Evolutionary conservation across 1,140 invertebrate species (phyloP).

Genomic region (Bradysia coprophila): DNA sequence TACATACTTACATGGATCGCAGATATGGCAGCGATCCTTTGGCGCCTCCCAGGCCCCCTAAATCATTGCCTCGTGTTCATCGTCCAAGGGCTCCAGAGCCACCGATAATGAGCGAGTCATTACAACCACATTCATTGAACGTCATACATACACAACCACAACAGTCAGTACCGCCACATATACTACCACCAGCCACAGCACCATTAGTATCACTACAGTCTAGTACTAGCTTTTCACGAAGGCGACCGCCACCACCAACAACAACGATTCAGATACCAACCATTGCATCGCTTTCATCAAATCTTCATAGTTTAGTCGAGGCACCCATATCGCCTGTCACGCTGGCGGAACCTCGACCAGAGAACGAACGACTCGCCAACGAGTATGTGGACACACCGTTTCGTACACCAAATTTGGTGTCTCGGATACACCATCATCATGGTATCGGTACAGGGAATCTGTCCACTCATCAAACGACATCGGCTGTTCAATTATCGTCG

Average conservation of each 20-base stretch:
- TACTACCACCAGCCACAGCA: constrained; percentile 17
- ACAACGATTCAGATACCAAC: not conserved
- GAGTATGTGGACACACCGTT: constrained; percentile 74
- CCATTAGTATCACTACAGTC: constrained; percentile 18
- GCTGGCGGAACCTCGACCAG: constrained; percentile 52
- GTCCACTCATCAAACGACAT: not conserved
- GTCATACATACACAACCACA: constrained; percentile 5
- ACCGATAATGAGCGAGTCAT: constrained; percentile 22
- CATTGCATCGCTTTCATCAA: constrained; percentile 5
- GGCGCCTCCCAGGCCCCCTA: constrained; percentile 38
- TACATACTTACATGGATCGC: constrained; percentile 26
- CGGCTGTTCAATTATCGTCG: too few species aligned
- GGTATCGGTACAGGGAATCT: too few species aligned
- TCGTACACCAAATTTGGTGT: constrained; percentile 13
- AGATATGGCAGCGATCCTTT: constrained; percentile 42
- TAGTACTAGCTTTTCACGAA: constrained; percentile 4
- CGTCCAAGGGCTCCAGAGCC: constrained; percentile 28
- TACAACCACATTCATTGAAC: constrained; percentile 7
- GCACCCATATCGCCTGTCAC: constrained; percentile 25
- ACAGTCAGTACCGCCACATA: constrained; percentile 7
- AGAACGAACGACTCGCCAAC: constrained; percentile 56
- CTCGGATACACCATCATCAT: not conserved
- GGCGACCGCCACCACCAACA: constrained; percentile 3
- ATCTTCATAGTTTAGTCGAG: constrained; percentile 7
- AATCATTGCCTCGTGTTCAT: constrained; percentile 40